These are phyloP conservation scores for Dasyurus viverrinus DNA, from an alignment of 2,113 vertebrate genomes.

Conservation along the genomic window DNA sequence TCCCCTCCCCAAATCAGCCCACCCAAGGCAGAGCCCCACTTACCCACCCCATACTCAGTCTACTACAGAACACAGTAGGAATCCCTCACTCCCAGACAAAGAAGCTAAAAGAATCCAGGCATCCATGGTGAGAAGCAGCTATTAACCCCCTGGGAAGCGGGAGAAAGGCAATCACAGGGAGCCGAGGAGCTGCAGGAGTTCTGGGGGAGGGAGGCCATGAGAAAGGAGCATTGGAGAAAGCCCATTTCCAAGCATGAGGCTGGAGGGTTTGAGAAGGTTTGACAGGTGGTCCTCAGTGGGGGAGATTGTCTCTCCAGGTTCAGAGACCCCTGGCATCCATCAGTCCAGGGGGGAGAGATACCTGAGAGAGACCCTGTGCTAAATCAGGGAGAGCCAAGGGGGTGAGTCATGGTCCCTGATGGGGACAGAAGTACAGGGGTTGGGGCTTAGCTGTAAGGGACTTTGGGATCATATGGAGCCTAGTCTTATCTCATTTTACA, in stretches of 20 bases:
- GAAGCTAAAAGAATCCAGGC: slow-evolving; percentile 1
- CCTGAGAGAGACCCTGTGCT: not conserved
- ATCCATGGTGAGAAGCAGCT: not conserved
- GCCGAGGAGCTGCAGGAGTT: not conserved
- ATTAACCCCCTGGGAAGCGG: slow-evolving; percentile 10
- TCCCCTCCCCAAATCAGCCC: not conserved
- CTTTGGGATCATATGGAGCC: not conserved
- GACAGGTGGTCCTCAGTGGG: not conserved
- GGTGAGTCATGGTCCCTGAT: not conserved
- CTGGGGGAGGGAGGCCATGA: not conserved
- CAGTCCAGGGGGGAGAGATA: not conserved
- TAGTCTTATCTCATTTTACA: not conserved
- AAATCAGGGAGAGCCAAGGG: not conserved
- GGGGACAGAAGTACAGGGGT: not conserved
- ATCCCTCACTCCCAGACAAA: not conserved
- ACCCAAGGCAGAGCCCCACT: not conserved
- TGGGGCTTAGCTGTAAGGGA: not conserved
- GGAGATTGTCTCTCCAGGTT: not conserved
- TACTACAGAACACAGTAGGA: not conserved
- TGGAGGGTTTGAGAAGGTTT: not conserved
- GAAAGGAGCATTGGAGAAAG: not conserved
- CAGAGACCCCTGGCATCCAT: not conserved
- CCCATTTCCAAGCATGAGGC: not conserved
- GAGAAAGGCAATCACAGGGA: slow-evolving; percentile 10
- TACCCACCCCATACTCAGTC: not conserved